Evolutionary conservation across 2,797 vertebrate genomes (phyloP), one percentile per base, ranked within the genome.

Genomic region (Antrozous pallidus): DNA sequence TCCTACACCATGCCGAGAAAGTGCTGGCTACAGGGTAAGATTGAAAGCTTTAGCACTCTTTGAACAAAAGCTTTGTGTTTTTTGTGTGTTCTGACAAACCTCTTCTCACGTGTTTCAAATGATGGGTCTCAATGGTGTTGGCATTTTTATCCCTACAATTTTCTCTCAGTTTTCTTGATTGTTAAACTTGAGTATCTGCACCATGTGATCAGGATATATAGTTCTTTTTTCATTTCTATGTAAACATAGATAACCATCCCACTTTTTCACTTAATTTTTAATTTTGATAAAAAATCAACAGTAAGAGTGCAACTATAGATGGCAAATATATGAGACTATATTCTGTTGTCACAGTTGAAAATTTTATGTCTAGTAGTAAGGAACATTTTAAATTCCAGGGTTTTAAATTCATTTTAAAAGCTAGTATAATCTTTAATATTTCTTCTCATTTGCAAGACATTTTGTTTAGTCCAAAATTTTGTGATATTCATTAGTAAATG

Each of bases 51-150:
- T 36, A 65, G 31, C 20, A 87, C 38, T 71, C 79, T 93, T 88
- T 80, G n/a, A 95, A 92, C 67, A 90, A 93, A 94, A 87, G 77
- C 45, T 56, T 85, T 67, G 3, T 78, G 54, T 96, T 22, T 87
- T 94, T 78, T 94, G 36, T 92, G 22, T 83, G 56, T 33, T 81
- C 10, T 67, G 38, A 90, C 56, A 90, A 90, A 78, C 6, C 18
- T 49, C 14, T 91, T 91, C 80, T 81, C 70, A 69, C 38, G 42
- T 14, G 18, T 49, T 91, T 20, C 73, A 61, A 81, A 88, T 65
- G 69, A 86, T 45, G 38, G 47, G 12, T 81, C 56, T 96, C 78
- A 2, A 4, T 36, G 26, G 54, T 71, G 12, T 45, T 91, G 49
- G 31, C 13, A 40, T 71, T 79, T 92, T 91, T 61, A 91, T 74